Percentiles rank a stretch among this genome's conserved stretches.
Conservation (phyloP, 2,888 invertebrate species). For the Stenichneumon culpator region DNA sequence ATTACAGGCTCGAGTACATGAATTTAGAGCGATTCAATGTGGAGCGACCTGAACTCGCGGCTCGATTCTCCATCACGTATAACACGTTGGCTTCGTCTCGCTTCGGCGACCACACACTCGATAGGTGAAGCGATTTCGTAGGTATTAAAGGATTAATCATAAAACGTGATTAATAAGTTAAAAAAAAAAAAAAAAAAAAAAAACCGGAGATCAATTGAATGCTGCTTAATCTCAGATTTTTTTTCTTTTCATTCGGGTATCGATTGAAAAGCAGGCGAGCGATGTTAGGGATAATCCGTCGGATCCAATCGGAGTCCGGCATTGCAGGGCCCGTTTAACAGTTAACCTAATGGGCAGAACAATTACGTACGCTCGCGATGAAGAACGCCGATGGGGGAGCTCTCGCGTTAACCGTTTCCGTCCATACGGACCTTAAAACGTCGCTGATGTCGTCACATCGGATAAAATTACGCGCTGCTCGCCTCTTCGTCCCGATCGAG, state of each 20-base stretch:
- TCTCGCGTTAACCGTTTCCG: conserved; percentile 68
- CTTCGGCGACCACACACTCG: not conserved
- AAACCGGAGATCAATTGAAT: not conserved
- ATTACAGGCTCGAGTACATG: conserved; percentile 74
- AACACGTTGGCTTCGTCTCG: not conserved
- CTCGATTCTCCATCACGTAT: conserved; percentile 30
- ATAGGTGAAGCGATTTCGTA: not conserved
- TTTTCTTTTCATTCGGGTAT: conserved; percentile 26
- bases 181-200: not conserved
- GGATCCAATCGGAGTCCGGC: conserved; percentile 67
- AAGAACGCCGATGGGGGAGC: conserved; percentile 68
- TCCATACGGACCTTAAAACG: conserved; percentile 32
- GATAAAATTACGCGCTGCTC: conserved; percentile 23
- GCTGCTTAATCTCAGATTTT: conserved; percentile 1
- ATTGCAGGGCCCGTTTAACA: conserved; percentile 59
- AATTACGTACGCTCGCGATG: conserved; percentile 66
- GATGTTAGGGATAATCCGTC: conserved; percentile 36
- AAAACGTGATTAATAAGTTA: not conserved
- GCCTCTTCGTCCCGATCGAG: conserved; percentile 10
- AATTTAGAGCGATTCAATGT: conserved; percentile 78
- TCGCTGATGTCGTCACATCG: conserved; percentile 35
- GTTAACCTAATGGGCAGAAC: conserved; percentile 70
- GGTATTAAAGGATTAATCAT: not conserved
- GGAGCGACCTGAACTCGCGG: conserved; percentile 65
- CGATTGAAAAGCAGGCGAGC: not conserved